A percentile compares a stretch with the other conserved stretches of the same genome.
These are phyloP conservation scores for Neodiprion lecontei DNA, from an alignment of 1,140 invertebrate species.

Conservation along the genomic window DNA sequence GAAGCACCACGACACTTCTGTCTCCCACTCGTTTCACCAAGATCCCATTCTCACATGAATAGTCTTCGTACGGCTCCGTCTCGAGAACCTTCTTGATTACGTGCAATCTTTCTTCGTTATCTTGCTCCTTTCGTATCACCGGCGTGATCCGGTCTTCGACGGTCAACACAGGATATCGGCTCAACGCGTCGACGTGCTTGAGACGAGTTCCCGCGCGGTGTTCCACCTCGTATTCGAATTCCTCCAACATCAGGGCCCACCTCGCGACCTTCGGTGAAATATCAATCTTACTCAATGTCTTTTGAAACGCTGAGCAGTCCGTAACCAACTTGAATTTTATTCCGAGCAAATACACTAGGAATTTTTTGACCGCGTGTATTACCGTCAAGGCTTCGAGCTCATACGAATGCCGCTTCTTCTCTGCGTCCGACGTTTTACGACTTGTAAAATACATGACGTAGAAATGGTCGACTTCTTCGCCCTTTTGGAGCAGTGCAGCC, in stretches of 20 bases:
- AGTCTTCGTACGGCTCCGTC: constrained; percentile 8
- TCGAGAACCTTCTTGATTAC: constrained; percentile 10
- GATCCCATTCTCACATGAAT: background rate
- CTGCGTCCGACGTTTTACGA: constrained; percentile 18
- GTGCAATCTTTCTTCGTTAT: background rate
- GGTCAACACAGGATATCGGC: constrained; percentile 43
- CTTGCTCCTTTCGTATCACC: constrained; percentile 22
- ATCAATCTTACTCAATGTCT: constrained; percentile 54
- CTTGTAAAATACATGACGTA: constrained; percentile 31
- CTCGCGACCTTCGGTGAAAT: constrained; percentile 45
- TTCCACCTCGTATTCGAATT: constrained; percentile 47
- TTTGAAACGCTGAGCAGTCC: constrained; percentile 43
- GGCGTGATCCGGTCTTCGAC: constrained; percentile 18
- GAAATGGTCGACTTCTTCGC: constrained; percentile 25
- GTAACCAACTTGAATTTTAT: constrained; percentile 32
- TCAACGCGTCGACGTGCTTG: constrained; percentile 57
- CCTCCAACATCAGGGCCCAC: constrained; percentile 43
- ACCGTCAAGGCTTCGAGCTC: constrained; percentile 32
- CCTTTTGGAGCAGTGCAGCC: constrained; percentile 43
- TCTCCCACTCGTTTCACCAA: background rate
- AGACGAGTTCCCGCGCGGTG: constrained; percentile 48
- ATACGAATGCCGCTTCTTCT: constrained; percentile 25
- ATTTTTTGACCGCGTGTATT: constrained; percentile 34
- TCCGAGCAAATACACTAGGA: constrained; percentile 33
- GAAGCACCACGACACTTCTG: constrained; percentile 29